These are phyloP conservation scores for Pontoporia blainvillei DNA, from an alignment of 2,113 vertebrate genomes.

Conservation along the genomic window DNA sequence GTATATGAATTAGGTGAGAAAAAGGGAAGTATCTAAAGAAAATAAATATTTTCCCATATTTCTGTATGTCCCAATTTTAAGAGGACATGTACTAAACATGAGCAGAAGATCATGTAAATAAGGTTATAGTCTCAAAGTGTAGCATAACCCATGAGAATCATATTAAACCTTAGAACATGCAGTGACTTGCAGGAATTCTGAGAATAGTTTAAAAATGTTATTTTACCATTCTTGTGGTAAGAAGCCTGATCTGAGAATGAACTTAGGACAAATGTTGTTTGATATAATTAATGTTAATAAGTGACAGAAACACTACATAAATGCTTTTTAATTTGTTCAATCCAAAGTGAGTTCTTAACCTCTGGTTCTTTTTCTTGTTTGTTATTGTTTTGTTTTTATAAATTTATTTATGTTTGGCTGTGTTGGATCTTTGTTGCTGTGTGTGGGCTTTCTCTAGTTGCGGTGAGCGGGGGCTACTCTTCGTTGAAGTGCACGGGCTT, in stretches of 20 bases:
- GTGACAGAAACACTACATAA: background rate
- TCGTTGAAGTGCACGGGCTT: no score
- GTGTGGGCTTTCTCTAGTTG: no score
- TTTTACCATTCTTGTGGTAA: background rate
- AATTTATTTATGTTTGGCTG: background rate
- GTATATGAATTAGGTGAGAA: background rate
- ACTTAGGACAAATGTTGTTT: background rate
- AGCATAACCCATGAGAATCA: background rate
- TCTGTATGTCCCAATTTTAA: background rate
- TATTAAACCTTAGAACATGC: background rate
- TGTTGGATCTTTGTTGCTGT: no score
- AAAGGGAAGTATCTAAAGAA: background rate
- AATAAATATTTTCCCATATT: background rate
- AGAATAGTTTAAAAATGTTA: background rate
- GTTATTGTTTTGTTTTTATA: background rate
- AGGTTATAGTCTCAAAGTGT: background rate
- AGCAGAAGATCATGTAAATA: background rate
- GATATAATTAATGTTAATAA: background rate
- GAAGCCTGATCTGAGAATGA: background rate
- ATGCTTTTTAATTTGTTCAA: background rate
- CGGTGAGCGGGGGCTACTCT: no score
- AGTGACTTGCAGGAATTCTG: background rate
- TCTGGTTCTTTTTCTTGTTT: background rate
- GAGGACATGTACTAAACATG: background rate
- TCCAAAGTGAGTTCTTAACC: background rate